Conservation (phyloP, 2,113 vertebrate species). For the Eurypyga helias region DNA sequence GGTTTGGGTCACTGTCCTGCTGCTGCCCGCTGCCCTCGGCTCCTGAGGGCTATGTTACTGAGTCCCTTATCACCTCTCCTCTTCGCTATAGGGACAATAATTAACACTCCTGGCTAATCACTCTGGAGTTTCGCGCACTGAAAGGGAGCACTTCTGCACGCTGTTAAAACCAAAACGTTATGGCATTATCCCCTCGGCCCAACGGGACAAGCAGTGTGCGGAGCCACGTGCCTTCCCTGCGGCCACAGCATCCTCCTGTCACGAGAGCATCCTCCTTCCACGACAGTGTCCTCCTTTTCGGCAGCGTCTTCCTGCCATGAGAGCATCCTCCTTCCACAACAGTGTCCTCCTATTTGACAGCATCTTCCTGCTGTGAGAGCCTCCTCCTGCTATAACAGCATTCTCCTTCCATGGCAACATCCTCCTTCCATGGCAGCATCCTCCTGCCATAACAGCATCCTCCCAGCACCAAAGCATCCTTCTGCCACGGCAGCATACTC, state of each 20-base stretch:
- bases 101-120: neutral
- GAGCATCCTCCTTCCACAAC: neutral
- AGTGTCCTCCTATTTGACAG: too few relatives aligned
- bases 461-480: rapidly evolving
- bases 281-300: rapidly evolving
- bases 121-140: neutral
- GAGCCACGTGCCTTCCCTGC: rapidly evolving
- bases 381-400: rapidly evolving
- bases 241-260: neutral
- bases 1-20: neutral
- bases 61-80: neutral
- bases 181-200: rapidly evolving
- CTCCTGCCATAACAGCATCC: rapidly evolving
- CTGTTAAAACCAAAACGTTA: neutral
- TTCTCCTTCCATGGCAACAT: neutral
- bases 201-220: rapidly evolving
- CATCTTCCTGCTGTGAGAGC: rapidly evolving
- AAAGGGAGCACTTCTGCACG: neutral
- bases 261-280: neutral
- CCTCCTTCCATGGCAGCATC: neutral
- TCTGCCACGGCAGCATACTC: rapidly evolving
- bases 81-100: neutral
- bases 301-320: rapidly evolving
- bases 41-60: rapidly evolving
- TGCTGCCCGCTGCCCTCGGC: rapidly evolving